A percentile compares a stretch with the other conserved stretches of the same genome.
phyloP scores from a whole-genome alignment of 2,888 invertebrate species.

The Dryococelus australis region DNA sequence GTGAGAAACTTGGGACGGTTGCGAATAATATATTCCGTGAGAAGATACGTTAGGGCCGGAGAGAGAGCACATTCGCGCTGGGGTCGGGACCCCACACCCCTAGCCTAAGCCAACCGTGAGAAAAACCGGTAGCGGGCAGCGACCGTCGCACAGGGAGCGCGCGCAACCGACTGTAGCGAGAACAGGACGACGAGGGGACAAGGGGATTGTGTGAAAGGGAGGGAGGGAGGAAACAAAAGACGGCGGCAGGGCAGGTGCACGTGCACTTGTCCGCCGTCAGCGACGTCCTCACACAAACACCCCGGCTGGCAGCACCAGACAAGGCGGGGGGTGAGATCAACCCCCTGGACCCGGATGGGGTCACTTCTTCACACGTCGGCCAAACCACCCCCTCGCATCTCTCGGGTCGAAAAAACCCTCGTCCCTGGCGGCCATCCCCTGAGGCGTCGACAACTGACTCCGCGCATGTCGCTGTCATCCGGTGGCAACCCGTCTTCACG shows the following conservation, averaged over 20 bases:
- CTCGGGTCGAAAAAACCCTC: too few relatives aligned
- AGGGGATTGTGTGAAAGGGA: too few relatives aligned
- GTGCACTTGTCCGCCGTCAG: not conserved
- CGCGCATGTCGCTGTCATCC: too few relatives aligned
- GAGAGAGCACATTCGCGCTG: not conserved
- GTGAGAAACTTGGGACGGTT: not conserved
- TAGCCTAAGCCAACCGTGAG: not conserved
- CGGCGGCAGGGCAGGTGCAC: not conserved
- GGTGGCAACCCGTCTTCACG: too few relatives aligned
- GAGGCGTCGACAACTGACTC: too few relatives aligned
- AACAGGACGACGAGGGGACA: not conserved
- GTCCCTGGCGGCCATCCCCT: too few relatives aligned
- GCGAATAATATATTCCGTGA: not conserved
- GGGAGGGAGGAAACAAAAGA: too few relatives aligned
- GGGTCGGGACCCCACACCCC: conserved; percentile 2
- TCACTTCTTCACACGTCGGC: too few relatives aligned
- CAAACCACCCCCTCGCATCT: too few relatives aligned
- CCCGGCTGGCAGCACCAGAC: not conserved
- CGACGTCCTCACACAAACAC: not conserved
- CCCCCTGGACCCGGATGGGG: too few relatives aligned
- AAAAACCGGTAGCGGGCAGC: not conserved
- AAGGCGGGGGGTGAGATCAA: not conserved
- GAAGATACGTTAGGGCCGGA: not conserved
- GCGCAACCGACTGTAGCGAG: not conserved
- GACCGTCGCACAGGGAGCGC: not conserved